phyloP scores from a whole-genome alignment of 2,113 vertebrate species.

The Trematomus loennbergii region DNA sequence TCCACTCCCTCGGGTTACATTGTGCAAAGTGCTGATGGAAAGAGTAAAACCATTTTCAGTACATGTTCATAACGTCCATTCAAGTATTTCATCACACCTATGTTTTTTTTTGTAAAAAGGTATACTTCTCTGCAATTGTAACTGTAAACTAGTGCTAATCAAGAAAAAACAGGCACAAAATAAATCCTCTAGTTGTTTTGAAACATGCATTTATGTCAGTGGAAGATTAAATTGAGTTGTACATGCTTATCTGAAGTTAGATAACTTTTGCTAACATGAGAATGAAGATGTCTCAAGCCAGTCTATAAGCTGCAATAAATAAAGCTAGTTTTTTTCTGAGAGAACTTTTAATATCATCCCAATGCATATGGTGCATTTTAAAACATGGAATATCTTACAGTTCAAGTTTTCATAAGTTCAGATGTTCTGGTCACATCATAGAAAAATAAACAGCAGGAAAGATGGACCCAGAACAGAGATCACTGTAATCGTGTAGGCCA shows the following conservation, averaged over 20 bases:
- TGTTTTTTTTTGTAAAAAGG: slow-evolving; percentile 28
- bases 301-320: slow-evolving; percentile 37
- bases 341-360: slow-evolving; percentile 25
- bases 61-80: slow-evolving; percentile 45
- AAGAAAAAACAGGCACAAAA: slow-evolving; percentile 70
- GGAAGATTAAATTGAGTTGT: slow-evolving; percentile 42
- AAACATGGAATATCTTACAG: slow-evolving; percentile 24
- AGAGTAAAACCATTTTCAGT: slow-evolving; percentile 46
- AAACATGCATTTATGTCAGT: slow-evolving; percentile 69
- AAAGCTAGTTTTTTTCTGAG: slow-evolving; percentile 25
- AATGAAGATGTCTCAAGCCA: slow-evolving; percentile 40
- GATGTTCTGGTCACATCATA: slow-evolving; percentile 43
- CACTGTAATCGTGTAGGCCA: slow-evolving; percentile 37
- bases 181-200: slow-evolving; percentile 51
- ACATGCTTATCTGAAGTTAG: slow-evolving; percentile 68
- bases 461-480: slow-evolving; percentile 29
- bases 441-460: slow-evolving; percentile 60
- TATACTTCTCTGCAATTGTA: slow-evolving; percentile 34
- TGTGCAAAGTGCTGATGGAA: slow-evolving; percentile 63
- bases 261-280: slow-evolving; percentile 36
- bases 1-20: slow-evolving; percentile 5
- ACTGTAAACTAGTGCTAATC: slow-evolving; percentile 57
- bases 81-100: slow-evolving; percentile 51
- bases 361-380: slow-evolving; percentile 29
- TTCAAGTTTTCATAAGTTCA: slow-evolving; percentile 63